Conservation (phyloP, 2,113 vertebrate species). For the Isichthys henryi region DNA sequence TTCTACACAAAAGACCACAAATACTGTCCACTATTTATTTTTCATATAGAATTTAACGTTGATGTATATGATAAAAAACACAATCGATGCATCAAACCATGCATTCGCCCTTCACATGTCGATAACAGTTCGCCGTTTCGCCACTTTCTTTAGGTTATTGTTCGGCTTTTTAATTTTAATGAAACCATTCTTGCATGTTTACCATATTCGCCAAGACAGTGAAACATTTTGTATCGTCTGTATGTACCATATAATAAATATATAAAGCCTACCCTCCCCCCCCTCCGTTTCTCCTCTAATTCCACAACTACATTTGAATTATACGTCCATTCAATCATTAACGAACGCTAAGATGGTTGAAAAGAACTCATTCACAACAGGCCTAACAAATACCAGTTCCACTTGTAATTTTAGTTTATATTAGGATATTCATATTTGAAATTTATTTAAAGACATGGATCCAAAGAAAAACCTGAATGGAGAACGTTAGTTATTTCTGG, state of each 20-base stretch:
- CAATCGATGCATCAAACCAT: background rate
- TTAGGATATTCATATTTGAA: conserved; percentile 4
- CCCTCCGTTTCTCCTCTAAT: background rate
- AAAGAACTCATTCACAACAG: conserved; percentile 6
- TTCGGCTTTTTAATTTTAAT: background rate
- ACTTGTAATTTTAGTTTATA: conserved; percentile 1
- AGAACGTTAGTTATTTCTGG: conserved; percentile 19
- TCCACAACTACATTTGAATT: conserved; percentile 1
- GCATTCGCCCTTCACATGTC: background rate
- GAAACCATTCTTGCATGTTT: background rate
- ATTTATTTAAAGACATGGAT: conserved; percentile 12
- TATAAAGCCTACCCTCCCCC: background rate
- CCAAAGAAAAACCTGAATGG: conserved; percentile 19
- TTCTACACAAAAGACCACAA: background rate
- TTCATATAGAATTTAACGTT: background rate
- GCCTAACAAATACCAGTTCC: background rate
- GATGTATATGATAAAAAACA: background rate
- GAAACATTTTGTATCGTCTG: background rate
- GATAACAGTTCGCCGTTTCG: background rate
- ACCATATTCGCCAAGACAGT: background rate
- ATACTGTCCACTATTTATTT: background rate
- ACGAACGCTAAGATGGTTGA: conserved; percentile 2
- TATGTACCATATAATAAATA: background rate
- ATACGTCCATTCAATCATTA: conserved; percentile 7
- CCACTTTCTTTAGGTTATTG: background rate